Evolutionary conservation across 2,113 vertebrate species (phyloP).

Genomic region (Stegastes partitus): DNA sequence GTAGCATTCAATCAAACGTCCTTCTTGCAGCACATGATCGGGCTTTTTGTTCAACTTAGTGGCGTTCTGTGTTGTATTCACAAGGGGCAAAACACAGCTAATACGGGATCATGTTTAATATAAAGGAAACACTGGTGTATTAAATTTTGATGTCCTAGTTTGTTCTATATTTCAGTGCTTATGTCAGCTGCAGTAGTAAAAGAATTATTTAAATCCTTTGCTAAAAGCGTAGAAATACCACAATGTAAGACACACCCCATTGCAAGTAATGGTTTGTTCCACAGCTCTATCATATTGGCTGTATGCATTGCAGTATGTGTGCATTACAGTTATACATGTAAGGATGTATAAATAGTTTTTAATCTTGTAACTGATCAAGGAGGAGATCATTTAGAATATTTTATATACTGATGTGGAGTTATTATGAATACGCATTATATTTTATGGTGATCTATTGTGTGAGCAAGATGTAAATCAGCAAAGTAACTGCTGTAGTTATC

Average conservation of each 20-base stretch:
- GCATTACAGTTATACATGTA: no score
- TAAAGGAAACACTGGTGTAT: constrained; percentile 15
- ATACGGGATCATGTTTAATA: constrained; percentile 29
- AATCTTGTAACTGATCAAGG: no score
- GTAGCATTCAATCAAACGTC: constrained; percentile 28
- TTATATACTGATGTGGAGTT: no score
- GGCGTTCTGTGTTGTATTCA: constrained; percentile 24
- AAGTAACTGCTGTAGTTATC: no score
- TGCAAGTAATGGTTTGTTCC: no score
- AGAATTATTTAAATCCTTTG: not conserved
- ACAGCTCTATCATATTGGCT: no score
- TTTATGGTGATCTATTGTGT: no score
- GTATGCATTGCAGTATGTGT: no score
- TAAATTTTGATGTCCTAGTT: constrained; percentile 17
- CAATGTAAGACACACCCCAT: not conserved
- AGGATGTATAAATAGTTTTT: no score
- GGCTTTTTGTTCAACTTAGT: constrained; percentile 26
- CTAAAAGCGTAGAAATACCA: not conserved
- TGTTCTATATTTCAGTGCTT: constrained; percentile 7
- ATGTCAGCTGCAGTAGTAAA: not conserved
- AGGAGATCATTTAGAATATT: no score
- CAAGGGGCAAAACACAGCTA: not conserved
- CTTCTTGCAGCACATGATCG: constrained; percentile 10
- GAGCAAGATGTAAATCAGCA: no score
- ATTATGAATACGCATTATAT: no score